Evolutionary conservation across 1,140 invertebrate genomes (phyloP).

Genomic region (Acyrthosiphon pisum): DNA sequence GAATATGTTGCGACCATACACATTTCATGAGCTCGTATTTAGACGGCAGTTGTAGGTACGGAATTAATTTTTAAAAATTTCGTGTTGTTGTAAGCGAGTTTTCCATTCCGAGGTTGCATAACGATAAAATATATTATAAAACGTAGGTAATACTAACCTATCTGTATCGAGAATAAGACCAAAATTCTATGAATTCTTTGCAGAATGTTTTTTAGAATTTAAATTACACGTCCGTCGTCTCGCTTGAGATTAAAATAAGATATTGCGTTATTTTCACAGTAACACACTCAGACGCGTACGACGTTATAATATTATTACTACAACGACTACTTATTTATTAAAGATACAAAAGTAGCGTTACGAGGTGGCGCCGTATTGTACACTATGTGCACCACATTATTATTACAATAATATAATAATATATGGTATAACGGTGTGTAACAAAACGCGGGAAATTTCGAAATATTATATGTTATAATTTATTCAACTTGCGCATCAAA

Average conservation of each 20-base stretch:
- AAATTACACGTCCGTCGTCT: not conserved
- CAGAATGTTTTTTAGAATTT: not conserved
- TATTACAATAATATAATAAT: too few relatives aligned
- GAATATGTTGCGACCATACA: not conserved
- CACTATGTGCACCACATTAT: not conserved
- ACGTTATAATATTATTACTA: too few relatives aligned
- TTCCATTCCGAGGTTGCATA: not conserved
- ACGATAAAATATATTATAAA: not conserved
- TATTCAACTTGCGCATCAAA: slow-evolving; percentile 16
- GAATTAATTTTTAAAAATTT: not conserved
- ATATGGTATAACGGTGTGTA: not conserved
- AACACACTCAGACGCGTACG: not conserved
- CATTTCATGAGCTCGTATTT: not conserved
- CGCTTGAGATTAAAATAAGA: not conserved
- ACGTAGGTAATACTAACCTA: not conserved
- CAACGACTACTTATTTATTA: not conserved
- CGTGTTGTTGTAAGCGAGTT: not conserved
- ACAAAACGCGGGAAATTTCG: not conserved
- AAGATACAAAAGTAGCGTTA: not conserved
- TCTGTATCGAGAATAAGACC: not conserved
- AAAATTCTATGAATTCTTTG: not conserved
- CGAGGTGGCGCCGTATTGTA: not conserved
- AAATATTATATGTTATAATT: slow-evolving; percentile 13
- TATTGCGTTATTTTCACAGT: not conserved
- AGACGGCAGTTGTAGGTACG: not conserved